phyloP scores from a whole-genome alignment of 2,888 invertebrate species.

The Blastobasis lacticolella region DNA sequence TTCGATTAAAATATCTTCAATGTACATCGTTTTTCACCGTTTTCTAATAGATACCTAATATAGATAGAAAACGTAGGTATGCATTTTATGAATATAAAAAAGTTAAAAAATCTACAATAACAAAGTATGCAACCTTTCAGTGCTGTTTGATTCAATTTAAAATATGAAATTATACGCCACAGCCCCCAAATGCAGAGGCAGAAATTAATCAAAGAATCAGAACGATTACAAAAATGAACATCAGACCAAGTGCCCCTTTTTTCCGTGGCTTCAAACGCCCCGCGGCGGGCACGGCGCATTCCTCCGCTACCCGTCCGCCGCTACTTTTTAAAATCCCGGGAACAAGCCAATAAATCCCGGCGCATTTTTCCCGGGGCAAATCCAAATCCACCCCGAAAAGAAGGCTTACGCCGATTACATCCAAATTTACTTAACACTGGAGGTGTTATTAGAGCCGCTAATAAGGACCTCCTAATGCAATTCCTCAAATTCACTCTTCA shows the following conservation, averaged over 20 bases:
- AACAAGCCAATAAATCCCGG: conserved; percentile 66
- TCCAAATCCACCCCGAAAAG: conserved; percentile 40
- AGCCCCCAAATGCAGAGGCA: conserved; percentile 7
- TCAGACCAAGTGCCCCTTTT: conserved; percentile 38
- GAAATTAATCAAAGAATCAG: conserved; percentile 37
- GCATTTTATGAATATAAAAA: no score
- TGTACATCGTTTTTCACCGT: no score
- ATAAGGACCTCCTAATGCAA: conserved; percentile 61
- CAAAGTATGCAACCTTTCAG: no score
- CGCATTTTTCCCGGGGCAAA: conserved; percentile 57
- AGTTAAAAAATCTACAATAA: no score
- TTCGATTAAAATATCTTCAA: no score
- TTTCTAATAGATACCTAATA: no score
- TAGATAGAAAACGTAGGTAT: no score
- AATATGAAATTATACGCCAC: no score
- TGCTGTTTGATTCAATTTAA: no score
- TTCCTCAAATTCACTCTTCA: conserved; percentile 45
- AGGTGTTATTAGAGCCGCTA: conserved; percentile 54
- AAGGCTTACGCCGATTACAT: conserved; percentile 71
- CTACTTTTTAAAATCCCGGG: conserved; percentile 67
- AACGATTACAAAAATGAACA: conserved; percentile 60
- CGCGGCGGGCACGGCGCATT: conserved; percentile 53
- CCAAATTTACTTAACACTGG: conserved; percentile 74
- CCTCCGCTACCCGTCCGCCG: conserved; percentile 38
- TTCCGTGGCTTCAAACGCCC: conserved; percentile 49